These are phyloP conservation scores for Lymantria monacha DNA, from an alignment of 2,888 invertebrate species.

Conservation along the genomic window DNA sequence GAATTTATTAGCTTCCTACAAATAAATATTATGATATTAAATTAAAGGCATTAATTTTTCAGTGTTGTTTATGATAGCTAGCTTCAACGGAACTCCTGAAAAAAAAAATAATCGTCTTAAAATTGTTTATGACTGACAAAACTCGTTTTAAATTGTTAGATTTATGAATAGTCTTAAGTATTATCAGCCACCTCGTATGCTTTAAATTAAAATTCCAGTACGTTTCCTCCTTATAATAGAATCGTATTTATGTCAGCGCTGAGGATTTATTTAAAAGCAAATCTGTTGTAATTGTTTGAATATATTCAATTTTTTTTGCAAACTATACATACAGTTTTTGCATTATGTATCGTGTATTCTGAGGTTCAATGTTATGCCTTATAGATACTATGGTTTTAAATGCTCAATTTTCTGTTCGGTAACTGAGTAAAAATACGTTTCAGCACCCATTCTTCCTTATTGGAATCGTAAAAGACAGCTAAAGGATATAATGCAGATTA, in stretches of 20 bases:
- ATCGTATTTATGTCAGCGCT: background rate
- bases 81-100: background rate
- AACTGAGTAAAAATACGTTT: too few relatives aligned
- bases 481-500: too few relatives aligned
- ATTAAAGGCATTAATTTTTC: background rate
- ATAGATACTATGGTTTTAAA: too few relatives aligned
- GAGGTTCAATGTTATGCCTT: too few relatives aligned
- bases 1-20: constrained; percentile 1
- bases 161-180: background rate
- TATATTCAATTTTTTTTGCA: too few relatives aligned
- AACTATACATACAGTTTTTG: too few relatives aligned
- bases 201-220: background rate
- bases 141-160: background rate
- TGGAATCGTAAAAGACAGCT: too few relatives aligned
- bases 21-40: constrained; percentile 1
- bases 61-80: background rate
- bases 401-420: too few relatives aligned
- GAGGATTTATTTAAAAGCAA: background rate
- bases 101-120: constrained; percentile 3
- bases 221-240: background rate
- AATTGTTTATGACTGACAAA: background rate
- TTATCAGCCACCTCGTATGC: background rate
- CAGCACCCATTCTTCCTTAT: too few relatives aligned
- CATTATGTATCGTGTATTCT: too few relatives aligned
- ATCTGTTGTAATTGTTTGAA: background rate